Evolutionary conservation across 2,888 invertebrate species (phyloP), one percentile per base, ranked within the genome.

Genomic region (Tachystola acroxantha): DNA sequence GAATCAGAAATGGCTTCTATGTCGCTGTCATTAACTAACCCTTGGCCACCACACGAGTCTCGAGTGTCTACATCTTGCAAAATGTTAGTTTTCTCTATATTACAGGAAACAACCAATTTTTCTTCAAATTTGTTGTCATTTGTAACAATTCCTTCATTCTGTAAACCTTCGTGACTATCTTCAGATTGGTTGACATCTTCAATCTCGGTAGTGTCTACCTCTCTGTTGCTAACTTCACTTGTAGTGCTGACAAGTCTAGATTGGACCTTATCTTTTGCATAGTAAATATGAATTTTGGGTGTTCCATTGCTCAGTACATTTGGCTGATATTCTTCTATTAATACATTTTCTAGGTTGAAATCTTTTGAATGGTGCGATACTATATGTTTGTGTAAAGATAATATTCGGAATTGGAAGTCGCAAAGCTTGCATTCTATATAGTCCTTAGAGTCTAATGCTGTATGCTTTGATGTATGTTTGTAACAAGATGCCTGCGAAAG

Each of bases 351-450:
- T 0, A 72, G 45, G 11, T 43, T 48, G 19, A 76, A 74, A 0
- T 59, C 55, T 0, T 25, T 43, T 0, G 45, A 49, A 22, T 75
- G 68, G 22, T 76, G 75, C 1, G 40, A 41, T 7, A 37, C 50
- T 34, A 75, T 60, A 25, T 78, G 78, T 0, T 42, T 37, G 1
- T 54, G 61, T 0, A 78, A 39, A 2, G 62, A 13, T 27, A 12
- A 48, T 11, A 59, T 50, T 1, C 67, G 60, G 34, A 78, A 74
- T 35, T 73, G 75, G 1, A 74, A 49, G 2, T 62, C 55, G 29
- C 78, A 78, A 0, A 76, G 41, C 26, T 78, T 77, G 32, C 78
- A 78, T 7, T 60, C 67, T 2, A 75, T 76, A 31, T 59, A 77
- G 1, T 60, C 52, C n/a, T 54, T 69, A 0, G 64, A 43, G 5